These are phyloP conservation scores for Panopea generosa DNA, from an alignment of 2,888 invertebrate species.

Conservation along the genomic window DNA sequence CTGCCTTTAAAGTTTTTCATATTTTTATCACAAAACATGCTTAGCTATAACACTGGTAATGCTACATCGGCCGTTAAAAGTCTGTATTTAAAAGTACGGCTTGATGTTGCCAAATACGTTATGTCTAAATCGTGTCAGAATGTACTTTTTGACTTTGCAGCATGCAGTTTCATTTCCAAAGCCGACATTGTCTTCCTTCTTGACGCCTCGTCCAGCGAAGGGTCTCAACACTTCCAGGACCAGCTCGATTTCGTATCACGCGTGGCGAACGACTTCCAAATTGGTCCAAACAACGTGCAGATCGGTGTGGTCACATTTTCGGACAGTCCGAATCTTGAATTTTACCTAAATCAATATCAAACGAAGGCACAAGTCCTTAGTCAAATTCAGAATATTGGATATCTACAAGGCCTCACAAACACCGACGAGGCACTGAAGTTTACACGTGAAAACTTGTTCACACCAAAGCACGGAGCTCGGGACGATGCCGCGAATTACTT, in stretches of 20 bases:
- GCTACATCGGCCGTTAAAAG: too few species aligned
- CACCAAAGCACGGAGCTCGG: slow-evolving; percentile 54
- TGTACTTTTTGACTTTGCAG: too few species aligned
- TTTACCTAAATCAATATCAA: slow-evolving; percentile 67
- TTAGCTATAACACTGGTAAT: too few species aligned
- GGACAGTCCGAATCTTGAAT: slow-evolving; percentile 61
- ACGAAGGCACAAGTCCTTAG: slow-evolving; percentile 56
- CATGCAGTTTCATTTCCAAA: slow-evolving; percentile 64
- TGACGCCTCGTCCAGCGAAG: slow-evolving; percentile 69
- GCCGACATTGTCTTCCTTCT: slow-evolving; percentile 72
- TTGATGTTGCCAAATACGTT: too few species aligned
- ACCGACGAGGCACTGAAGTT: slow-evolving; percentile 64
- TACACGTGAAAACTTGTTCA: slow-evolving; percentile 58
- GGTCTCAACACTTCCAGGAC: slow-evolving; percentile 63
- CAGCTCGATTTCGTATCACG: slow-evolving; percentile 68
- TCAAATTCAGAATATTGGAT: slow-evolving; percentile 61
- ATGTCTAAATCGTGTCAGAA: too few species aligned
- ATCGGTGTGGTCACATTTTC: slow-evolving; percentile 69
- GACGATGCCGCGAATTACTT: slow-evolving; percentile 55
- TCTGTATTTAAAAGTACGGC: too few species aligned
- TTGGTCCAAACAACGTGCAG: slow-evolving; percentile 67
- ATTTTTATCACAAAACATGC: too few species aligned
- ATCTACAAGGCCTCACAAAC: slow-evolving; percentile 60
- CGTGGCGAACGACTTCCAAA: slow-evolving; percentile 60
- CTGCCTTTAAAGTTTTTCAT: too few species aligned